Percentiles rank a stretch among this genome's conserved stretches.
phyloP scores from a whole-genome alignment of 1,140 invertebrate genomes.

The Trissolcus basalis region DNA sequence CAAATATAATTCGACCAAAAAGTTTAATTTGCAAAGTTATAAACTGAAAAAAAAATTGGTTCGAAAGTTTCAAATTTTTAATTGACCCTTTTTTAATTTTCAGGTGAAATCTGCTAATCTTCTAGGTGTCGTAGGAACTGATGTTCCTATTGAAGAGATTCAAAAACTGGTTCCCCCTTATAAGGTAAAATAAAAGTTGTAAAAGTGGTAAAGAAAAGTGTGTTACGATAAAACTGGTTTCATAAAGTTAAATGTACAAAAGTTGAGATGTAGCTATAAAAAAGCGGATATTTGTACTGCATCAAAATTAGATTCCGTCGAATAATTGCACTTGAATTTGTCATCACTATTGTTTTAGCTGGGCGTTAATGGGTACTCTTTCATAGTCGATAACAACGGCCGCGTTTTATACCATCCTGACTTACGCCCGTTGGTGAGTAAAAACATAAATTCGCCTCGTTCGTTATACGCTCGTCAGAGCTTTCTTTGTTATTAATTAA shows the following conservation, averaged over 20 bases:
- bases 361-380: slow-evolving; percentile 97
- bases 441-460: slow-evolving; percentile 32
- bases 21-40: too few species aligned
- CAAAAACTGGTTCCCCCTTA: slow-evolving; percentile 93
- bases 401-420: slow-evolving; percentile 98
- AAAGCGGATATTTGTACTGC: slow-evolving; percentile 8
- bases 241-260: too few species aligned
- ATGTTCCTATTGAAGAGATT: slow-evolving; percentile 94
- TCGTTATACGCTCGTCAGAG: slow-evolving; percentile 19
- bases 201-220: too few species aligned
- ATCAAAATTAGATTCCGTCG: slow-evolving; percentile 25
- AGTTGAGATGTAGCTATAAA: neutral
- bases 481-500: slow-evolving; percentile 47
- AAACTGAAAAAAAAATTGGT: too few species aligned
- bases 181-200: slow-evolving; percentile 80
- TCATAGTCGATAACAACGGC: slow-evolving; percentile 98
- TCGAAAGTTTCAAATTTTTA: too few species aligned
- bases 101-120: slow-evolving; percentile 89
- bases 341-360: slow-evolving; percentile 80
- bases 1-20: neutral
- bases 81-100: neutral
- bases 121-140: slow-evolving; percentile 94
- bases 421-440: slow-evolving; percentile 89
- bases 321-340: slow-evolving; percentile 45
- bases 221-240: too few species aligned